Evolutionary conservation across 2,888 invertebrate genomes (phyloP).

Genomic region (Drosophila hamatofila): DNA sequence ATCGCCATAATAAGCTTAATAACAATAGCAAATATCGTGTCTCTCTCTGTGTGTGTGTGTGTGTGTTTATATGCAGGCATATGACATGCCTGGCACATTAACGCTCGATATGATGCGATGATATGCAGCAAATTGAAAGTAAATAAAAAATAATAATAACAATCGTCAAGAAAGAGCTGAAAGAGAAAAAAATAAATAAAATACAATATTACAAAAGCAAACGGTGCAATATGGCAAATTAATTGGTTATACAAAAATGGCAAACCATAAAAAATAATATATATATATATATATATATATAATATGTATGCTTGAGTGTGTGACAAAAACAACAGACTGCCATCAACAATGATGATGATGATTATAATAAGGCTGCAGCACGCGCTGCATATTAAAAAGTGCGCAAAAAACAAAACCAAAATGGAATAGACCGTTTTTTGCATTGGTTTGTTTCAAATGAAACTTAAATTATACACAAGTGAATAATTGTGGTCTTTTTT

Average conservation of each 20-base stretch:
- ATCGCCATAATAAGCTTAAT: conserved; percentile 67
- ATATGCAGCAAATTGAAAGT: conserved; percentile 75
- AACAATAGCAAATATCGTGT: conserved; percentile 59
- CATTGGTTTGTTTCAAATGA: conserved; percentile 48
- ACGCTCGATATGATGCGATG: conserved; percentile 60
- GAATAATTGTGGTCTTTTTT: conserved; percentile 72
- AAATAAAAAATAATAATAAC: conserved; percentile 50
- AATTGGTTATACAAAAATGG: conserved; percentile 76
- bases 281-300: too few species aligned
- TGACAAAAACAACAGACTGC: conserved; percentile 15
- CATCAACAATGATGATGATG: conserved; percentile 12
- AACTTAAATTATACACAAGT: conserved; percentile 77
- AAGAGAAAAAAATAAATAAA: conserved; percentile 14
- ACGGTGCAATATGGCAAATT: conserved; percentile 74
- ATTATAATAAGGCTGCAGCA: conserved; percentile 19
- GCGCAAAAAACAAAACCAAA: conserved; percentile 7
- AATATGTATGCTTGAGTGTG: conserved; percentile 3
- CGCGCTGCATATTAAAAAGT: conserved; percentile 31
- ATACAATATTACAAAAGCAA: conserved; percentile 58
- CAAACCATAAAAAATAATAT: conserved; percentile 42
- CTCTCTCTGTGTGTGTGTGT: conserved; percentile 13
- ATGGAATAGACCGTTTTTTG: conserved; percentile 20
- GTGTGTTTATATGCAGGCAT: neutral
- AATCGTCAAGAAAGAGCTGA: conserved; percentile 13
- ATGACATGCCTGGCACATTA: conserved; percentile 68